Conservation (phyloP, 2,113 vertebrate genomes). For the Trichechus manatus region DNA sequence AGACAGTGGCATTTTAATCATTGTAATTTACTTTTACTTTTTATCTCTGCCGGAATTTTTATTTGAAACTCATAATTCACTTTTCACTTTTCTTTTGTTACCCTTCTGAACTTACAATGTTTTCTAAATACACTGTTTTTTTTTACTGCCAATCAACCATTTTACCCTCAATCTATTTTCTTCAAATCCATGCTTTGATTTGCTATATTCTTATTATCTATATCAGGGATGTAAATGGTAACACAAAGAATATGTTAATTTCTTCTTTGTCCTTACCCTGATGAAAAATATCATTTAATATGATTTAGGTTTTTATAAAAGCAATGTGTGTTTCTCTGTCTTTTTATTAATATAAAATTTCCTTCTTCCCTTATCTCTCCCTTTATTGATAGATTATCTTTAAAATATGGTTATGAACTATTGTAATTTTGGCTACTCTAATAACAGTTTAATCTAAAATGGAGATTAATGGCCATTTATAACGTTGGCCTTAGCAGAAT, state of each 20-base stretch:
- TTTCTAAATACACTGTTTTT: not conserved
- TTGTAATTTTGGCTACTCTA: not conserved
- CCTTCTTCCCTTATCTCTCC: not conserved
- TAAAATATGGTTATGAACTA: not conserved
- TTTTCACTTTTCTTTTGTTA: not conserved
- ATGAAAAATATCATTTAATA: not conserved
- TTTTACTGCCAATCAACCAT: not conserved
- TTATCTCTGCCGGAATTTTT: not conserved
- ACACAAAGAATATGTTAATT: not conserved
- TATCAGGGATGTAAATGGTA: not conserved
- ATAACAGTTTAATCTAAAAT: not conserved
- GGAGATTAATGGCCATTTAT: not conserved
- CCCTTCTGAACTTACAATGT: not conserved
- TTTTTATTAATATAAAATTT: not conserved
- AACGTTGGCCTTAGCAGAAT: not conserved
- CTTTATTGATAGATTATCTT: not conserved
- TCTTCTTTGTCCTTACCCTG: not conserved
- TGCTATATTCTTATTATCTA: conserved; percentile 7
- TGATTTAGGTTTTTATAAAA: conserved; percentile 4
- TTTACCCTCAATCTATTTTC: not conserved
- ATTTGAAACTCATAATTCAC: not conserved
- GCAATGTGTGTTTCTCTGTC: not conserved
- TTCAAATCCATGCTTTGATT: not conserved
- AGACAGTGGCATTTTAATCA: conserved; percentile 2
- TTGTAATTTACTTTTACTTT: not conserved